These are phyloP conservation scores for Siphamia tubifer DNA, from an alignment of 2,113 vertebrate genomes.

Conservation along the genomic window DNA sequence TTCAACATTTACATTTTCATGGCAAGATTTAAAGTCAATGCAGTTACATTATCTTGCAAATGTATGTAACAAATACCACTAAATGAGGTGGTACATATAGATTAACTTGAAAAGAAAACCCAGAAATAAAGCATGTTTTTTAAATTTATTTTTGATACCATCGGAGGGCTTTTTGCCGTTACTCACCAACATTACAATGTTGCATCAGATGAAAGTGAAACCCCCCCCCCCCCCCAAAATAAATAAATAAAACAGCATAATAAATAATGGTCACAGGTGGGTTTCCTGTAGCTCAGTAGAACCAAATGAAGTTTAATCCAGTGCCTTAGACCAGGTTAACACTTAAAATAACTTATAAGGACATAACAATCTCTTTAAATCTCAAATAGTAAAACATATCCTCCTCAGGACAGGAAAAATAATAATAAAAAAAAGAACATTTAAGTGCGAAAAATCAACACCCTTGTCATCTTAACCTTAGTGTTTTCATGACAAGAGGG, in stretches of 20 bases:
- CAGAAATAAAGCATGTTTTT: conserved; percentile 6
- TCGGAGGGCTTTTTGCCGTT: background rate
- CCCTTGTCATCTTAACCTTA: background rate
- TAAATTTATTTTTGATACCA: background rate
- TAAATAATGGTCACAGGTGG: conserved; percentile 19
- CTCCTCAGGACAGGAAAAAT: conserved; percentile 3
- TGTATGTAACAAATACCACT: conserved; percentile 21
- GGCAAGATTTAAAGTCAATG: conserved; percentile 59
- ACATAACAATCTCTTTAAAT: conserved; percentile 1
- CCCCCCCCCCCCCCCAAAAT: too few relatives aligned
- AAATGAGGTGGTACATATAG: background rate
- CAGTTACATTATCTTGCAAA: conserved; percentile 26
- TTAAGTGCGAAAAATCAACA: background rate
- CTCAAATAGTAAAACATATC: background rate
- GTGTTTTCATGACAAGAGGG: background rate
- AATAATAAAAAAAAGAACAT: background rate
- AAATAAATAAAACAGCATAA: conserved; percentile 34
- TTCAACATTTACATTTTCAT: conserved; percentile 64
- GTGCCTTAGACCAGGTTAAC: background rate
- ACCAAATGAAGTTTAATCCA: background rate
- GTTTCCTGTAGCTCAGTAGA: background rate
- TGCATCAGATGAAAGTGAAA: background rate
- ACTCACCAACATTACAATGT: conserved; percentile 1
- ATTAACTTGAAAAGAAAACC: conserved; percentile 17
- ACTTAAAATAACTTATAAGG: conserved; percentile 1